Conservation (phyloP, 1,140 invertebrate species). For the Rhagoletis zephyria region DNA sequence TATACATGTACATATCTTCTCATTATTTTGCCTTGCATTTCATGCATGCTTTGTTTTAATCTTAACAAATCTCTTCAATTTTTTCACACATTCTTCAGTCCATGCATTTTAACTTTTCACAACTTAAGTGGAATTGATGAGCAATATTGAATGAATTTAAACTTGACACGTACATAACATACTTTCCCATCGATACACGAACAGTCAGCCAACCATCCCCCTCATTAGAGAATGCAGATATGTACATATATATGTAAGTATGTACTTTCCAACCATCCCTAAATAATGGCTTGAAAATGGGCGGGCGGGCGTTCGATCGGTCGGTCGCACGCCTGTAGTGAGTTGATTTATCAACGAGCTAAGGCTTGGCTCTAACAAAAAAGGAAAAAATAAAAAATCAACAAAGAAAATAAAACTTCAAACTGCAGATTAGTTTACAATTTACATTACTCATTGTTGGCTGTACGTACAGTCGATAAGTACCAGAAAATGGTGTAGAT, state of each 20-base stretch:
- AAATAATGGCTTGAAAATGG: not conserved
- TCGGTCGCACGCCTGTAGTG: not conserved
- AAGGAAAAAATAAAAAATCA: too few species aligned
- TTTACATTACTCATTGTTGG: slow-evolving; percentile 7
- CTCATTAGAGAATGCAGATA: too few species aligned
- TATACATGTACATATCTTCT: too few species aligned
- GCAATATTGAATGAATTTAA: slow-evolving; percentile 9
- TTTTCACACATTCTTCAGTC: not conserved
- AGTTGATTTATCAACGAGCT: not conserved
- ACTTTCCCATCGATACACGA: not conserved
- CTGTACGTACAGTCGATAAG: slow-evolving; percentile 26
- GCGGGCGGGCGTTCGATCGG: too few species aligned
- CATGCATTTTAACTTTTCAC: not conserved
- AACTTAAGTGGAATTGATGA: slow-evolving; percentile 26
- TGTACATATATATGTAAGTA: too few species aligned
- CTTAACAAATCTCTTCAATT: too few species aligned
- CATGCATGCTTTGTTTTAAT: too few species aligned
- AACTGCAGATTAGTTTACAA: slow-evolving; percentile 21
- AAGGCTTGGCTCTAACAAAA: not conserved
- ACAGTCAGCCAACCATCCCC: not conserved
- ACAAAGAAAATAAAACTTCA: not conserved
- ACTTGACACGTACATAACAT: slow-evolving; percentile 25
- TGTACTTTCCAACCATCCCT: slow-evolving; percentile 18
- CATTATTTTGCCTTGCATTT: too few species aligned
- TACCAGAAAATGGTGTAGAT: slow-evolving; percentile 33